A percentile compares a stretch with the other conserved stretches of the same genome.
These are phyloP conservation scores for Lasioglossum morio DNA, from an alignment of 2,888 invertebrate species.

Conservation along the genomic window DNA sequence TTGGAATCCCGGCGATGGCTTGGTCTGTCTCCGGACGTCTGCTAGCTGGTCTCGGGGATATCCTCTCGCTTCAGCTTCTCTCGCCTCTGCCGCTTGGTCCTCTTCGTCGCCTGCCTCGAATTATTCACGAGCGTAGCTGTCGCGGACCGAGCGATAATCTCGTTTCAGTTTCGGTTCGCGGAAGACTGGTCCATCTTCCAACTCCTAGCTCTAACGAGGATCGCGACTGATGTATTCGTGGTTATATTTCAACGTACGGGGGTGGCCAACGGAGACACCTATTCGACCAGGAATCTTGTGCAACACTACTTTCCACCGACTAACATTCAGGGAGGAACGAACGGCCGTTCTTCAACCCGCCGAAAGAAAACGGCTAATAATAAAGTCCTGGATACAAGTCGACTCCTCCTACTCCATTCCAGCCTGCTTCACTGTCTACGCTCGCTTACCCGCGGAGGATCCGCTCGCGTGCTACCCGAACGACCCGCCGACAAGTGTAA, in stretches of 20 bases:
- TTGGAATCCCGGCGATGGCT: slow-evolving; percentile 72
- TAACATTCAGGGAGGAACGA: slow-evolving; percentile 19
- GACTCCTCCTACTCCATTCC: slow-evolving; percentile 4
- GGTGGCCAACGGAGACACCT: slow-evolving; percentile 10
- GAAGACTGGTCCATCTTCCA: slow-evolving; percentile 53
- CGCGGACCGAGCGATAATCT: slow-evolving; percentile 68
- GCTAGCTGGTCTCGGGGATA: slow-evolving; percentile 40
- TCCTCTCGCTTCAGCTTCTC: slow-evolving; percentile 45
- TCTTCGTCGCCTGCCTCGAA: slow-evolving; percentile 64
- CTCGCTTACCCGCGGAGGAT: neutral
- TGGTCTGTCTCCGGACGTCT: slow-evolving; percentile 50
- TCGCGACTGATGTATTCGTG: slow-evolving; percentile 66
- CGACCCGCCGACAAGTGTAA: slow-evolving; percentile 49
- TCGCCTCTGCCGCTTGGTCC: neutral
- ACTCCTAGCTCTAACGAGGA: slow-evolving; percentile 57
- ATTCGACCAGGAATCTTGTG: slow-evolving; percentile 33
- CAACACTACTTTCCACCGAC: slow-evolving; percentile 44
- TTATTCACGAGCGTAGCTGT: slow-evolving; percentile 72
- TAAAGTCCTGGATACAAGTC: slow-evolving; percentile 21
- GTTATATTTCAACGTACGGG: slow-evolving; percentile 67
- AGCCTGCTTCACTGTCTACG: neutral
- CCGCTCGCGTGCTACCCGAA: slow-evolving; percentile 38
- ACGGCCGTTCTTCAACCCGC: neutral
- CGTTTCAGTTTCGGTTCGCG: slow-evolving; percentile 70
- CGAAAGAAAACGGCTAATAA: slow-evolving; percentile 52